phyloP scores from a whole-genome alignment of 2,888 invertebrate genomes.

The Melangyna quadrimaculata region DNA sequence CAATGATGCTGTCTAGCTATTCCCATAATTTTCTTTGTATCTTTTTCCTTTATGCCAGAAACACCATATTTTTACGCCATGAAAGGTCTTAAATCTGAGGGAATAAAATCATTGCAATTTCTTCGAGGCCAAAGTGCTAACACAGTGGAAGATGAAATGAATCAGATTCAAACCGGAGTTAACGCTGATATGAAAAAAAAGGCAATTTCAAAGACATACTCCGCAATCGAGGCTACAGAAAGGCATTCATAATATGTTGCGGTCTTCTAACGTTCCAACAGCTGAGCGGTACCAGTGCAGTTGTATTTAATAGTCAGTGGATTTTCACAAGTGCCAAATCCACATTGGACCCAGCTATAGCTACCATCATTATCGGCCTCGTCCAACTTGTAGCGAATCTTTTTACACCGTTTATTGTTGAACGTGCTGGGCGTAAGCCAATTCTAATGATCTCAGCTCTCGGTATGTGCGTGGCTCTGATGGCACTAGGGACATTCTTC shows the following conservation, averaged over 20 bases:
- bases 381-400: slow-evolving; percentile 88
- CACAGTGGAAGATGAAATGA: slow-evolving; percentile 85
- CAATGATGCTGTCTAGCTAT: slow-evolving; percentile 85
- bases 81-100: slow-evolving; percentile 83
- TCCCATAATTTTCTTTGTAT: slow-evolving; percentile 84
- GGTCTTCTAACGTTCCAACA: slow-evolving; percentile 91
- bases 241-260: slow-evolving; percentile 88
- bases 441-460: slow-evolving; percentile 87
- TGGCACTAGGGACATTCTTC: slow-evolving; percentile 84
- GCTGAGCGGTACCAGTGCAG: slow-evolving; percentile 90
- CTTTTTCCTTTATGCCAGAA: slow-evolving; percentile 89
- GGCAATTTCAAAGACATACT: slow-evolving; percentile 82
- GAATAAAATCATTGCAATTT: slow-evolving; percentile 84
- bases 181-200: slow-evolving; percentile 80
- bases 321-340: slow-evolving; percentile 87
- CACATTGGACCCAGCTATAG: slow-evolving; percentile 83
- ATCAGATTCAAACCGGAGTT: slow-evolving; percentile 83
- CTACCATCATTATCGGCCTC: slow-evolving; percentile 87
- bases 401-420: slow-evolving; percentile 88
- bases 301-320: slow-evolving; percentile 88
- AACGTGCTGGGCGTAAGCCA: slow-evolving; percentile 87
- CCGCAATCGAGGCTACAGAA: slow-evolving; percentile 86
- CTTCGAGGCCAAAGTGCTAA: slow-evolving; percentile 84
- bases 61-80: slow-evolving; percentile 87
- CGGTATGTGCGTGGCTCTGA: slow-evolving; percentile 85